Evolutionary conservation across 2,113 vertebrate species (phyloP).

Genomic region (Fregetta grallaria): DNA sequence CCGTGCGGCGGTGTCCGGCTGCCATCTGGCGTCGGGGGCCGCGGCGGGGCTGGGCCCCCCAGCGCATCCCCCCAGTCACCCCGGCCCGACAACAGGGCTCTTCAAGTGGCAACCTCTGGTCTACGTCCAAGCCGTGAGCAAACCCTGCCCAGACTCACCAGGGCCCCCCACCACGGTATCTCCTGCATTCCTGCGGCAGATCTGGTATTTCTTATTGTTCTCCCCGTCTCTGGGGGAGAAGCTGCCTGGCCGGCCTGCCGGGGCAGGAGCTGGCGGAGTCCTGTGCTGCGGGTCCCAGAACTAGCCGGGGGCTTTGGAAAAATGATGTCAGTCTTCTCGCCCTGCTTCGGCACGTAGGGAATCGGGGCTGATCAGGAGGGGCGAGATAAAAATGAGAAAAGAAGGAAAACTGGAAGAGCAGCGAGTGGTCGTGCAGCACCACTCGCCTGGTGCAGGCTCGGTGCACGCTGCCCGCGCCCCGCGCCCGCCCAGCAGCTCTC

Average conservation of each 20-base stretch:
- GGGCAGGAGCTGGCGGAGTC: constrained; percentile 6
- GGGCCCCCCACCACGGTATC: constrained; percentile 35
- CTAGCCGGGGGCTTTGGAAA: constrained; percentile 51
- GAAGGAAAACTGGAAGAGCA: not conserved
- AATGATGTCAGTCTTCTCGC: not conserved
- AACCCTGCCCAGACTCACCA: not conserved
- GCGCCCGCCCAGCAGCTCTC: rapidly evolving
- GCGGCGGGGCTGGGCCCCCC: not conserved
- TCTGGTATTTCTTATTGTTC: constrained; percentile 60
- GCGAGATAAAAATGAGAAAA: not conserved
- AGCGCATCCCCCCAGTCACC: not conserved
- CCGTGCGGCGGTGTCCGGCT: constrained; percentile 26
- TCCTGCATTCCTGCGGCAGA: constrained; percentile 52
- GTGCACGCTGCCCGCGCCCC: not conserved
- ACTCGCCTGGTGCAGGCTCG: rapidly evolving
- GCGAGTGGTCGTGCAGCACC: rapidly evolving
- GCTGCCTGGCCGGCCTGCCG: not conserved
- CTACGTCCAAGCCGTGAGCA: not conserved
- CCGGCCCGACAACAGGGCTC: not conserved
- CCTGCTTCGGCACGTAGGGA: not conserved
- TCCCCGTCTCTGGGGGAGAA: constrained; percentile 21
- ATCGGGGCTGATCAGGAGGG: not conserved
- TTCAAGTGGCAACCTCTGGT: not conserved
- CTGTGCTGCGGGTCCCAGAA: not conserved
- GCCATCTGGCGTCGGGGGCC: constrained; percentile 26